A percentile compares a stretch with the other conserved stretches of the same genome.
Evolutionary conservation across 2,113 vertebrate species (phyloP).

Genomic region (Bothrops jararaca): DNA sequence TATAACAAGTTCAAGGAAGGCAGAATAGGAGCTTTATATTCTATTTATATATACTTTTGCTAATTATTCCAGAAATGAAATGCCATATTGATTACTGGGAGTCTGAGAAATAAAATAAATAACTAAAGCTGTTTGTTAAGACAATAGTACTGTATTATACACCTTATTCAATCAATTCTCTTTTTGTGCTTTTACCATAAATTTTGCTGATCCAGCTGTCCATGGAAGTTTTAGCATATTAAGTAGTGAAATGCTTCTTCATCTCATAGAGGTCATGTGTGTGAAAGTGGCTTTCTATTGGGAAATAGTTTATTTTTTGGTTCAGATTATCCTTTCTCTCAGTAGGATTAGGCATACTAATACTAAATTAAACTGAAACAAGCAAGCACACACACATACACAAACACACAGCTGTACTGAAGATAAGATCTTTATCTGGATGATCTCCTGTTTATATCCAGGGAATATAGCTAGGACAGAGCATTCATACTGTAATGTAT

Average conservation of each 20-base stretch:
- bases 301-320: background rate
- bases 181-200: conserved; percentile 38
- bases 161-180: conserved; percentile 18
- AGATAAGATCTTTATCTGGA: background rate
- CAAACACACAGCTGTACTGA: background rate
- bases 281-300: background rate
- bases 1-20: background rate
- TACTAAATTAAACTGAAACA: background rate
- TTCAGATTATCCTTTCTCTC: background rate
- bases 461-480: background rate
- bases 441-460: background rate
- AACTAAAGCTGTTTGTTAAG: background rate
- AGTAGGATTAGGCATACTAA: background rate
- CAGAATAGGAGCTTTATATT: background rate
- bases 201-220: background rate
- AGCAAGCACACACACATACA: background rate
- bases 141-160: background rate
- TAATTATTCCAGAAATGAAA: background rate
- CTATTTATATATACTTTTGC: background rate
- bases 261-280: background rate
- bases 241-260: background rate
- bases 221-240: background rate
- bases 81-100: background rate
- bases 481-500: background rate
- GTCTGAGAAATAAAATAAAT: background rate